Evolutionary conservation across 2,113 vertebrate species (phyloP), one percentile per base, ranked within the genome.

Genomic region (Corydoras sp.): DNA sequence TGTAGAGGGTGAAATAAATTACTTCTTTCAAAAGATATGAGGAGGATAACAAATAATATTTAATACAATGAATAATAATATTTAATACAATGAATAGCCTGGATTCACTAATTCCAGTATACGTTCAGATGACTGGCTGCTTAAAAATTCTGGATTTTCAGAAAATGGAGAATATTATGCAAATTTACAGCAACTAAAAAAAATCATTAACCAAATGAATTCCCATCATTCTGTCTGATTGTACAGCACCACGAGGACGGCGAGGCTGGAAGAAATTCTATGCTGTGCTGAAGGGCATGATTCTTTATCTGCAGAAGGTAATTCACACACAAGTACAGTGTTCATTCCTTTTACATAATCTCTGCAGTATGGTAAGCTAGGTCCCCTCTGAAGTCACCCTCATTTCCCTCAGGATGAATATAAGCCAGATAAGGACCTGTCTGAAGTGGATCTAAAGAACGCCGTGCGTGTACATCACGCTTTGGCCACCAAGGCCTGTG

Each of bases 181-280:
- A 24, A 24, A 24, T 8, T 5, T 43, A 43, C 35, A 43, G 35
- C 35, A 4, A 43, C 7, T 43, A 5, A 8, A 5, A 31, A 12
- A 32, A 64, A 31, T 43, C 49, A 61, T 75, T 75, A 72, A 29
- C 68, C 56, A 65, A 75, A 68, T 24, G 29, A 43, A 72, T 63
- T n/a, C 32, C 63, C 43, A 62, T 31, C 5, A 59, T 5, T 61
- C 8, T 67, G 3, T 64, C 29, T 73, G 30, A 72, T 58, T 81
- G 66, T 67, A 65, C 76, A 98, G 96, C 96, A 14, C 96, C 96
- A 7, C 91, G 94, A 84, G 96, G 96, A 83, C 93, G 95, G 58
- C 89, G 96, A 78, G 96, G 96, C 71, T 98, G 96, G 96, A 98
- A 98, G 90, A 98, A 98, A 82, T 98, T 98, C 86, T 98, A 97